These are phyloP conservation scores for Littorina saxatilis DNA, from an alignment of 1,140 invertebrate genomes.

Conservation along the genomic window DNA sequence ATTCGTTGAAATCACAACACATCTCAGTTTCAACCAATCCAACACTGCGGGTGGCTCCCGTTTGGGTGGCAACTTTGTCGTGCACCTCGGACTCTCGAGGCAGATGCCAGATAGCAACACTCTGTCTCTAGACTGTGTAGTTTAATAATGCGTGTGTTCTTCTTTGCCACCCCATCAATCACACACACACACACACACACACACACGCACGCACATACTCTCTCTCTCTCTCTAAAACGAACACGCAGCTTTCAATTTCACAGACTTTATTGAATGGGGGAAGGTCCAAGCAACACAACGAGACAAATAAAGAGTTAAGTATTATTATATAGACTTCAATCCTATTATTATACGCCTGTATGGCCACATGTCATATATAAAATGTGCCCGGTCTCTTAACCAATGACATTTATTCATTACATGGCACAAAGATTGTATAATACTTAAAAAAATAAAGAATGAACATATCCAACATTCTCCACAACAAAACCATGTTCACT, in stretches of 20 bases:
- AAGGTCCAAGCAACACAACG: neutral
- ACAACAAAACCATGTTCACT: constrained; percentile 8
- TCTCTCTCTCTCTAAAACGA: neutral
- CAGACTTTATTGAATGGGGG: neutral
- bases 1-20: too few relatives aligned
- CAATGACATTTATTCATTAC: neutral
- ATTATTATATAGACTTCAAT: too few relatives aligned
- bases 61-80: too few relatives aligned
- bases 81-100: neutral
- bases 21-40: too few relatives aligned
- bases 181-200: too few relatives aligned
- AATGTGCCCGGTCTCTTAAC: neutral
- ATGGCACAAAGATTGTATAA: constrained; percentile 26
- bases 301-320: too few relatives aligned
- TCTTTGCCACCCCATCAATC: neutral
- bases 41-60: too few relatives aligned
- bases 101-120: neutral
- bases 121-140: neutral
- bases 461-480: neutral
- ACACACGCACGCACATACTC: too few relatives aligned
- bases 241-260: neutral
- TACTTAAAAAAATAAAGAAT: neutral
- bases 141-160: neutral
- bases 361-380: neutral
- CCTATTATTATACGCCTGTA: neutral